Percentiles rank a stretch among this genome's conserved stretches.
Conservation (phyloP, 1,140 invertebrate genomes). For the Colletes latitarsis region DNA sequence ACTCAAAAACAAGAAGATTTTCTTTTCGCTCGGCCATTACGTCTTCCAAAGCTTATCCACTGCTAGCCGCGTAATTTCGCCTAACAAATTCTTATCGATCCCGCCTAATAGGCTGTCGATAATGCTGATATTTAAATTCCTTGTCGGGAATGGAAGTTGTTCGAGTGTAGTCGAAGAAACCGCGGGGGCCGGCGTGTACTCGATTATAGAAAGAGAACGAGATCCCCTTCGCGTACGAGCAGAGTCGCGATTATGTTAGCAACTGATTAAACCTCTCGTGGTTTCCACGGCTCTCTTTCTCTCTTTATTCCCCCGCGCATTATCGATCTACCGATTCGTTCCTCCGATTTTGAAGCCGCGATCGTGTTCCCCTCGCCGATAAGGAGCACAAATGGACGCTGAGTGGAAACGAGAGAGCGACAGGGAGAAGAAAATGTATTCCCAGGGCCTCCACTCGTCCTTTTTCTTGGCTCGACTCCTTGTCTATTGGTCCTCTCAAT, state of each 20-base stretch:
- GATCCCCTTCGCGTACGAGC: not conserved
- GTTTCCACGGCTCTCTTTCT: slow-evolving; percentile 41
- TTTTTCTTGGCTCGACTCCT: slow-evolving; percentile 50
- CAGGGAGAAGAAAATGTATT: slow-evolving; percentile 29
- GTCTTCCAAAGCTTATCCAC: too few species aligned
- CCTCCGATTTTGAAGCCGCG: slow-evolving; percentile 28
- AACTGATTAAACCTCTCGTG: slow-evolving; percentile 52
- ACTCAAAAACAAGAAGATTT: too few species aligned
- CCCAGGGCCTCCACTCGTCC: slow-evolving; percentile 9
- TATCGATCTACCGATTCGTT: slow-evolving; percentile 26
- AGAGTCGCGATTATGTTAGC: slow-evolving; percentile 41
- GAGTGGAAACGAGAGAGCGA: not conserved
- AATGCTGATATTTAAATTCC: not conserved
- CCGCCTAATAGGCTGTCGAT: not conserved
- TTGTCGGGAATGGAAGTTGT: not conserved
- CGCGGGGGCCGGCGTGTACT: not conserved
- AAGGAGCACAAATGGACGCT: slow-evolving; percentile 36
- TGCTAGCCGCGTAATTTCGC: not conserved
- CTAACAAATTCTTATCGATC: not conserved
- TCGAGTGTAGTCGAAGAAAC: not conserved
- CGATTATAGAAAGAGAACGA: not conserved
- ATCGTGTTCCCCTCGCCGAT: slow-evolving; percentile 25
- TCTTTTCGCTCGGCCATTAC: too few species aligned
- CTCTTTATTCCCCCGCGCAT: slow-evolving; percentile 32
- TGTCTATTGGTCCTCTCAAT: slow-evolving; percentile 44